Evolutionary conservation across 2,113 vertebrate species (phyloP).

Genomic region (Gopherus evgoodei): DNA sequence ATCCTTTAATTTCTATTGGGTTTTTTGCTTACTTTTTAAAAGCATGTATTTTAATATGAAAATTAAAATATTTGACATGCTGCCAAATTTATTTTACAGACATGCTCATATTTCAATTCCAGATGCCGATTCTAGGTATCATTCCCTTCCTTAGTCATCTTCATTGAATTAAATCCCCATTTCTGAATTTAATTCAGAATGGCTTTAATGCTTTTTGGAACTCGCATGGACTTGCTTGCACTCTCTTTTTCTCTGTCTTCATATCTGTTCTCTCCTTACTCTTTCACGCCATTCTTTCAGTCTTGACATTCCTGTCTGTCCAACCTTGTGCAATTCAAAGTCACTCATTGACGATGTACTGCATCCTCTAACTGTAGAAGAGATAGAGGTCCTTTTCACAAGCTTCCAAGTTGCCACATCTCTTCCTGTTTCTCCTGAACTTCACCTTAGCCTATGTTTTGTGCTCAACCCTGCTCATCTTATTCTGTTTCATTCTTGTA

Average conservation of each 20-base stretch:
- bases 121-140: background rate
- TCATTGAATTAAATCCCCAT: background rate
- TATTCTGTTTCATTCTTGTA: background rate
- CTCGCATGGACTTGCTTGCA: background rate
- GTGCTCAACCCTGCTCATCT: too few relatives aligned
- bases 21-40: background rate
- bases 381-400: background rate
- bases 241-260: too few relatives aligned
- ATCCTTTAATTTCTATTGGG: background rate
- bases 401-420: background rate
- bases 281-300: background rate
- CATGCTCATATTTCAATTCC: background rate
- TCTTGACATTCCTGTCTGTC: background rate
- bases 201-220: background rate
- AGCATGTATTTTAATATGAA: background rate
- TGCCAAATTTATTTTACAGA: background rate
- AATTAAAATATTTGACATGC: background rate
- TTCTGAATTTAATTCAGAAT: rapidly evolving
- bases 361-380: background rate
- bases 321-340: background rate
- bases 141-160: background rate
- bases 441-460: background rate
- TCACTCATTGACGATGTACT: background rate
- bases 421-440: background rate
- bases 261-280: background rate